Evolutionary conservation across 2,888 invertebrate genomes (phyloP), one percentile per base, ranked within the genome.

Genomic region (Sinhomidia bicolor): DNA sequence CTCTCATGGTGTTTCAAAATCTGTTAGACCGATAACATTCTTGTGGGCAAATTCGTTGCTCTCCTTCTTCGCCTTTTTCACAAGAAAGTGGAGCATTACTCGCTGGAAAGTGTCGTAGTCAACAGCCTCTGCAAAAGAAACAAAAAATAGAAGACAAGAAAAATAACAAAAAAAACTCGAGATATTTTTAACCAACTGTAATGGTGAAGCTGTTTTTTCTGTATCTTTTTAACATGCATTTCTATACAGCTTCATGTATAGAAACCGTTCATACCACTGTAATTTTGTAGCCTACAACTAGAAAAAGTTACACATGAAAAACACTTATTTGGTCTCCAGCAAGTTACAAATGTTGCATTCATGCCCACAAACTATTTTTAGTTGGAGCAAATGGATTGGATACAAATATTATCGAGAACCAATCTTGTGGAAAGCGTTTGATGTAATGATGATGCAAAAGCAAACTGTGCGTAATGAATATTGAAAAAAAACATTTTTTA

Each of bases 21-120:
- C 88, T 14, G 88, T 44, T 9, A 88, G 88, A 51, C 88, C 88
- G 78, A 88, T 88, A 76, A 88, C 83, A 65, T 88, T 89, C 84
- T 80, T 88, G 88, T 78, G 88, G 51, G 81, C 88, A 65, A 88
- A 88, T 26, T 88, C 82, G 78, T 90, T 88, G 71, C 89, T 89
- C 47, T 90, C 90, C 78, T 88, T 82, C 74, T 89, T 79, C 29
- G 86, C 89, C 68, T 90, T 87, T 74, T 89, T 89, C 71, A 90
- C 82, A 12, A 90, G 87, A 71, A 90, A 90, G 82, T 90, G 89
- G 26, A 90, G 84, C 78, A 87, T 89, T 32, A 89, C 85, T n/a
- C 79, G 29, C 81, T 89, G 82, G 86, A 90, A 90, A 82, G 89
- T 89, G 44, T 90, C 89, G 84, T 87, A 90, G 82, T 90, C 89